phyloP scores from a whole-genome alignment of 1,140 invertebrate species.

The Bilobella aurantiaca region DNA sequence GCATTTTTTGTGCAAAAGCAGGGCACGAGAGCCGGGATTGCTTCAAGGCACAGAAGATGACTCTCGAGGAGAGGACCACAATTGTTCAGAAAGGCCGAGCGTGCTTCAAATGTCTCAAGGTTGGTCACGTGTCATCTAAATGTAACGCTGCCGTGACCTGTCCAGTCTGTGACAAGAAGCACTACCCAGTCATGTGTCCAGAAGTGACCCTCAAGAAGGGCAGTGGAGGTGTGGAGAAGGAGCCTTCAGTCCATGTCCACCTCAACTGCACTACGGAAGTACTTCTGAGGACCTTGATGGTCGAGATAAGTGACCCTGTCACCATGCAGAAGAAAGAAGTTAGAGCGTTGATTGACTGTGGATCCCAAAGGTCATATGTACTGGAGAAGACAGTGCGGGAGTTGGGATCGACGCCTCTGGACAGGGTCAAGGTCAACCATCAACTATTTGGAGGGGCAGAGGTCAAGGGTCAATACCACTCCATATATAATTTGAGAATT shows the following conservation, averaged over 20 bases:
- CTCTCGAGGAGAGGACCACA: neutral
- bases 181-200: slow-evolving; percentile 6
- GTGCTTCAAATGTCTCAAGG: slow-evolving; percentile 12
- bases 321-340: neutral
- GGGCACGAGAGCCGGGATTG: slow-evolving; percentile 6
- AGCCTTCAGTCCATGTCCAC: neutral
- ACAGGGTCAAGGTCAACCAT: neutral
- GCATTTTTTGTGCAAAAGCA: slow-evolving; percentile 20
- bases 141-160: slow-evolving; percentile 7
- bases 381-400: neutral
- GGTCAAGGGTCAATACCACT: neutral
- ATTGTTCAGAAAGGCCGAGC: neutral
- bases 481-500: neutral
- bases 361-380: slow-evolving; percentile 1
- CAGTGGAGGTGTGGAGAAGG: neutral
- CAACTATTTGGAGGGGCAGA: slow-evolving; percentile 5
- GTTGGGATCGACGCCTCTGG: neutral
- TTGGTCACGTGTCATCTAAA: neutral
- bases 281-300: neutral
- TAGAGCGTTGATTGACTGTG: neutral
- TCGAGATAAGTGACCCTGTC: neutral
- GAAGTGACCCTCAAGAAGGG: neutral
- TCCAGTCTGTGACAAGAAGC: neutral
- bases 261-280: neutral
- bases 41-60: slow-evolving; percentile 3